Conservation (phyloP, 1,140 invertebrate species). For the Macrobrachium rosenbergii region DNA sequence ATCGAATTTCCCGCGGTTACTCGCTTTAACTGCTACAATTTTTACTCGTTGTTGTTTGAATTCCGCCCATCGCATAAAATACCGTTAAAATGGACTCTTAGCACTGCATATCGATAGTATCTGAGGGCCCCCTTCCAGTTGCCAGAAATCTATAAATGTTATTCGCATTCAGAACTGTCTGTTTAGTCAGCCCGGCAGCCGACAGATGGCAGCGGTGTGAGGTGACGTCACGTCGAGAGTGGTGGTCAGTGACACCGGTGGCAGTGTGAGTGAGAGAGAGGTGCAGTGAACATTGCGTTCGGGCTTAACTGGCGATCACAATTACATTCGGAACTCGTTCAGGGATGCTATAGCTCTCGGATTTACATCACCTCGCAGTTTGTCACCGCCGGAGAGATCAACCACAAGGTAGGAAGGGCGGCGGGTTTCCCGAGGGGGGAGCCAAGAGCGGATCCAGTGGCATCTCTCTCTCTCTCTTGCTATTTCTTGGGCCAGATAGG, state of each 20-base stretch:
- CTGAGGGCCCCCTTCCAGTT: not conserved
- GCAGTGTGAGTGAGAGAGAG: conserved; percentile 8
- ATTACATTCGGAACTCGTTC: not conserved
- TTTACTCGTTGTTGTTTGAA: not conserved
- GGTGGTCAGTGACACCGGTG: conserved; percentile 19
- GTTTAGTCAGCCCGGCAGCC: not conserved
- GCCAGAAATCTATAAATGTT: not conserved
- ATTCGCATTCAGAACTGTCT: not conserved
- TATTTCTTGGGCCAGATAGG: too few relatives aligned
- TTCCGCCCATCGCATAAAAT: not conserved
- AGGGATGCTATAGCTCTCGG: not conserved
- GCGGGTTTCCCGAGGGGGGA: too few relatives aligned
- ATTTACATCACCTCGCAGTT: conserved; percentile 4
- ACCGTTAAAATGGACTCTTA: not conserved
- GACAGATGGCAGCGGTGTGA: not conserved
- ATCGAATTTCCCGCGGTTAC: conserved; percentile 14
- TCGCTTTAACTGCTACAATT: not conserved
- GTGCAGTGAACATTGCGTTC: conserved; percentile 7
- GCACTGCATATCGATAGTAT: not conserved
- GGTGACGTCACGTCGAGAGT: conserved; percentile 4
- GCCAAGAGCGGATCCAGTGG: too few relatives aligned
- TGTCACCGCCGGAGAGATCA: too few relatives aligned
- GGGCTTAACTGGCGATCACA: not conserved
- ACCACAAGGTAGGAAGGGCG: too few relatives aligned
- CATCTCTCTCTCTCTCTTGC: too few relatives aligned